phyloP scores from a whole-genome alignment of 2,113 vertebrate species.

The Cinclus cinclus region DNA sequence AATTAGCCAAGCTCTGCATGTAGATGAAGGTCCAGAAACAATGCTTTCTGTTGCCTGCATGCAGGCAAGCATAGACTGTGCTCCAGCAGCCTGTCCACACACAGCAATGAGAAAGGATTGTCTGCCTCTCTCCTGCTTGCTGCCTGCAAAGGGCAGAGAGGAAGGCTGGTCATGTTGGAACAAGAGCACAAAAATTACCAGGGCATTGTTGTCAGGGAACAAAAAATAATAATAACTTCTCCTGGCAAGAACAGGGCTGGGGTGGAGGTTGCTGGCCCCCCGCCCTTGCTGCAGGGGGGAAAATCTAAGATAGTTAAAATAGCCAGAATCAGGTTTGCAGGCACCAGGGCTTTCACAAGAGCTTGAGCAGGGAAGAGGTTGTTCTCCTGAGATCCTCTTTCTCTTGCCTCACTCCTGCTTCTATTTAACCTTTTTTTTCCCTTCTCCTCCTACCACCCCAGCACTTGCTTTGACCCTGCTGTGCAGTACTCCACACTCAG shows the following conservation, averaged over 20 bases:
- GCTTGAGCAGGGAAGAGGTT: background rate
- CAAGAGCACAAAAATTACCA: slow-evolving; percentile 55
- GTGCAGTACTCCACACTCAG: background rate
- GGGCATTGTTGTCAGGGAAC: slow-evolving; percentile 47
- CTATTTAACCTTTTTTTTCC: background rate
- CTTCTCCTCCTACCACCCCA: background rate
- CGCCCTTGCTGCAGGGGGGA: slow-evolving; percentile 21
- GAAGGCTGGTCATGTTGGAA: slow-evolving; percentile 51
- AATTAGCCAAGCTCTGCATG: background rate
- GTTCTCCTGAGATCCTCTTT: background rate
- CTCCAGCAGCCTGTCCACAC: background rate
- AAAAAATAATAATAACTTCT: slow-evolving; percentile 30
- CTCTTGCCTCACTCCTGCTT: background rate
- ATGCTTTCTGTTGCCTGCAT: background rate
- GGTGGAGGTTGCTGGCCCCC: slow-evolving; percentile 51
- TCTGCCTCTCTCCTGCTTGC: background rate
- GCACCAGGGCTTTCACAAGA: background rate
- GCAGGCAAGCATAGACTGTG: background rate
- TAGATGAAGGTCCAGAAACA: background rate
- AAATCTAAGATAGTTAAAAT: slow-evolving; percentile 50
- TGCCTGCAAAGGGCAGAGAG: slow-evolving; percentile 17
- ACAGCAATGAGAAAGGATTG: background rate
- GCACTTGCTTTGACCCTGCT: background rate
- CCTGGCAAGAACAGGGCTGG: slow-evolving; percentile 31
- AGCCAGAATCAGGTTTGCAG: background rate